Evolutionary conservation across 1,140 invertebrate genomes (phyloP), one percentile per base, ranked within the genome.

Genomic region (Zaprionus capensis): DNA sequence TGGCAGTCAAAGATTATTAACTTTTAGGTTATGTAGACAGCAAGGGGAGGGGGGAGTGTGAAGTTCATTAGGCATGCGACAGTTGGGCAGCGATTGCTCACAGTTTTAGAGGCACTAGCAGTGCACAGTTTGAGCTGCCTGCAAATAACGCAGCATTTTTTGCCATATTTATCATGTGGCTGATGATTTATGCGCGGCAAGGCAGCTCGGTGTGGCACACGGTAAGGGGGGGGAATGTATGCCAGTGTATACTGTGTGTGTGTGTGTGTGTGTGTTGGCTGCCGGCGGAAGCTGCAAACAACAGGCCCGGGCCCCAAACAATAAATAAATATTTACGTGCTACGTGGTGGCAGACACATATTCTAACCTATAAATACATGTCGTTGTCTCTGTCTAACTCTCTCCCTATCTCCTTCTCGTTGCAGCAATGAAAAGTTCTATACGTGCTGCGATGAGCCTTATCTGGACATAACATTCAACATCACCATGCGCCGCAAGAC

Each of bases 391-490:
- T 17, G 11, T 46, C 31, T 38, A 20, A 28, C 55, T 59, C 15
- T 24, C 24, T 49, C 24, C 66, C 31, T 73, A 36, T 68, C 7
- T 61, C 28, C 64, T 56, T 74, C 14, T 78, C 59, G n/a, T 78
- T 93, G 5, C 94, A 97, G 97, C 91, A 98, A 98, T 92, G 97
- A 98, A 93, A 98, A 98, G 90, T 98, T 96, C 93, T 99, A 99
- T 94, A 98, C 98, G 62, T 99, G 98, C 93, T 99, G 98, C 93
- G 96, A 98, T 92, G 97, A 98, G 93, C 97, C 97, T 36, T 99
- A 98, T 93, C 94, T 99, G 92, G 98, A 99, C 94, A 99, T 99
- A 91, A 99, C 98, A 41, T 99, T 99, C 94, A 99, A 99, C 94
- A 99, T 99, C 74, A 99, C 98, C 28, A 98, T 99, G 96, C 94